Evolutionary conservation across 2,888 invertebrate genomes (phyloP).

Genomic region (Notodonta dromedarius): DNA sequence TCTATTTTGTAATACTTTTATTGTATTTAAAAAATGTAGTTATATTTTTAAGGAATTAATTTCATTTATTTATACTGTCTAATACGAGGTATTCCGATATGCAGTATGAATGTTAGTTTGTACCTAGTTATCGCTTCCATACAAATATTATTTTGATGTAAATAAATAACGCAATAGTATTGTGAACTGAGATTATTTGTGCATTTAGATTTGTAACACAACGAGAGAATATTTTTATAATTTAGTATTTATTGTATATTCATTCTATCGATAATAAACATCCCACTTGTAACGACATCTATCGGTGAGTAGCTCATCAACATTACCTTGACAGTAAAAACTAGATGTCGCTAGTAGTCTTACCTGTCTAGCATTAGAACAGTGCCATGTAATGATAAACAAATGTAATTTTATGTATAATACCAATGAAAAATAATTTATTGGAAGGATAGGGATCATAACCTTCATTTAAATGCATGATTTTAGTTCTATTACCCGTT

Average conservation of each 20-base stretch:
- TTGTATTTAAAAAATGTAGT: conserved; percentile 71
- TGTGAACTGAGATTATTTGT: conserved; percentile 80
- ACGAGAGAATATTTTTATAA: conserved; percentile 48
- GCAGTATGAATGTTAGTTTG: conserved; percentile 72
- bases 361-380: conserved; percentile 38
- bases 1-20: conserved; percentile 82
- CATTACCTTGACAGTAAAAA: conserved; percentile 10
- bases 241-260: conserved; percentile 15
- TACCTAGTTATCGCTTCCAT: conserved; percentile 70
- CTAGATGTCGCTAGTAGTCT: conserved; percentile 37
- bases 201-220: conserved; percentile 68
- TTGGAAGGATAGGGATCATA: conserved; percentile 21
- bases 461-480: conserved; percentile 27
- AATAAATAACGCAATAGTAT: conserved; percentile 71
- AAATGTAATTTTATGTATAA: conserved; percentile 28
- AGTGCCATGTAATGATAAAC: conserved; percentile 50
- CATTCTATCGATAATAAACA: conserved; percentile 23
- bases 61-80: conserved; percentile 75
- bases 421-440: conserved; percentile 25
- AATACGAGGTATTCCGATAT: conserved; percentile 81
- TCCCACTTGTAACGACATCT: conserved; percentile 54
- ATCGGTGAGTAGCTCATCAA: conserved; percentile 39
- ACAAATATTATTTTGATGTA: conserved; percentile 59
- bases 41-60: conserved; percentile 59
- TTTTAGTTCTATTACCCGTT: conserved; percentile 27